Evolutionary conservation across 2,797 vertebrate species (phyloP).

Genomic region (Mycteria americana): DNA sequence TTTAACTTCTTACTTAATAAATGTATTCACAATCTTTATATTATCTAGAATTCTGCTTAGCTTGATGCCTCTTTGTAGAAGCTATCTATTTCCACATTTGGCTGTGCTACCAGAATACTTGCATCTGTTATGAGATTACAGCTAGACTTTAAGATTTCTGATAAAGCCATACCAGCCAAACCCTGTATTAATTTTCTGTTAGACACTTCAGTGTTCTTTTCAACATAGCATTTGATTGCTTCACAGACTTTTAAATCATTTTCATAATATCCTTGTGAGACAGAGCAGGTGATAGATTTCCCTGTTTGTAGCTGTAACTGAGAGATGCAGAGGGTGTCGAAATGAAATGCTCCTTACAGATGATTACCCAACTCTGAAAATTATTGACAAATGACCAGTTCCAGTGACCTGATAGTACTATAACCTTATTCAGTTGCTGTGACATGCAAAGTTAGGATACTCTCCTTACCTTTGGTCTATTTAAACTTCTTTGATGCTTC

Average conservation of each 20-base stretch:
- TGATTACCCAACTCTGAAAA: not conserved
- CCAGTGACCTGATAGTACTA: not conserved
- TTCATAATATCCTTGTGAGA: not conserved
- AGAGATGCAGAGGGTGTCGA: not conserved
- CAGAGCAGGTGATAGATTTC: not conserved
- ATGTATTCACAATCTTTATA: not conserved
- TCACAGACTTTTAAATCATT: not conserved
- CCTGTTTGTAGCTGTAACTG: not conserved
- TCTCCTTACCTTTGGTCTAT: not conserved
- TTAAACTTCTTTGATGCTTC: not conserved
- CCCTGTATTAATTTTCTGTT: not conserved
- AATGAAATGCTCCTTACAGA: not conserved
- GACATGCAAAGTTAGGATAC: not conserved
- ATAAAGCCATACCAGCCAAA: not conserved
- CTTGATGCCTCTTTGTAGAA: not conserved
- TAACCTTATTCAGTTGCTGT: not conserved
- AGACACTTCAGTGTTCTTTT: not conserved
- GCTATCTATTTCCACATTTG: not conserved
- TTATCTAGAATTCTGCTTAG: not conserved
- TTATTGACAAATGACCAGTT: not conserved
- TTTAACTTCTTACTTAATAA: not conserved
- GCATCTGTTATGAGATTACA: not conserved
- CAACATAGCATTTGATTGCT: not conserved
- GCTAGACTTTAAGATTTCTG: constrained; percentile 16
- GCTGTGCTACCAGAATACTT: not conserved